These are phyloP conservation scores for Pyrgus malvae DNA, from an alignment of 2,888 invertebrate genomes.

Conservation along the genomic window DNA sequence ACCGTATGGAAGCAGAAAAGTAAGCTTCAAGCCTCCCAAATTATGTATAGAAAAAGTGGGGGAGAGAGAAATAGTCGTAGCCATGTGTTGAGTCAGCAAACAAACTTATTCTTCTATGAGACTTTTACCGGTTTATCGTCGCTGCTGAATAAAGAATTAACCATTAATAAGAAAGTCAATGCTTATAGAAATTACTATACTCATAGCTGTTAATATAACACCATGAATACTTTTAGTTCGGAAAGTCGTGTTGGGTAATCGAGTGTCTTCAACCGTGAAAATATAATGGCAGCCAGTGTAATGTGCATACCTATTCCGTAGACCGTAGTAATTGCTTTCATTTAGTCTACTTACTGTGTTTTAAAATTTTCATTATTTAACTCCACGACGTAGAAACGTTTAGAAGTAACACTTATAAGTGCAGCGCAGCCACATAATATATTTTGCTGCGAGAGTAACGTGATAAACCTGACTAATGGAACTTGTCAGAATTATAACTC, in stretches of 20 bases:
- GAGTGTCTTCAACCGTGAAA: conserved; percentile 52
- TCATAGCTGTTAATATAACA: conserved; percentile 32
- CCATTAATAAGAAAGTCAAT: too few relatives aligned
- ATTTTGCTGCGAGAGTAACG: background rate
- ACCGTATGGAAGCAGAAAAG: too few relatives aligned
- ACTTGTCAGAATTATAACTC: background rate
- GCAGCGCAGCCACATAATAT: background rate
- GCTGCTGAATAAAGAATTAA: too few relatives aligned
- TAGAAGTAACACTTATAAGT: background rate
- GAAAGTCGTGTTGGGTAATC: conserved; percentile 45
- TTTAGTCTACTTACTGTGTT: conserved; percentile 43
- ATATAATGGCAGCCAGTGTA: conserved; percentile 54
- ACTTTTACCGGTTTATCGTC: too few relatives aligned
- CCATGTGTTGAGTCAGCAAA: too few relatives aligned
- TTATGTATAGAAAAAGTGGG: too few relatives aligned
- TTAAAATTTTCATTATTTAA: conserved; percentile 23
- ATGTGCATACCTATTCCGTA: conserved; percentile 43
- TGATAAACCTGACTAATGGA: background rate
- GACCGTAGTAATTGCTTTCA: conserved; percentile 46
- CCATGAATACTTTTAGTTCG: conserved; percentile 38
- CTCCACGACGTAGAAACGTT: conserved; percentile 4
- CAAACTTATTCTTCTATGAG: too few relatives aligned
- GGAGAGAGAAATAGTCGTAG: too few relatives aligned
- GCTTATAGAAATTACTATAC: too few relatives aligned
- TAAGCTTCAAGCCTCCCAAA: too few relatives aligned